A percentile compares a stretch with the other conserved stretches of the same genome.
Conservation (phyloP, 2,888 invertebrate species). For the Limulus polyphemus region DNA sequence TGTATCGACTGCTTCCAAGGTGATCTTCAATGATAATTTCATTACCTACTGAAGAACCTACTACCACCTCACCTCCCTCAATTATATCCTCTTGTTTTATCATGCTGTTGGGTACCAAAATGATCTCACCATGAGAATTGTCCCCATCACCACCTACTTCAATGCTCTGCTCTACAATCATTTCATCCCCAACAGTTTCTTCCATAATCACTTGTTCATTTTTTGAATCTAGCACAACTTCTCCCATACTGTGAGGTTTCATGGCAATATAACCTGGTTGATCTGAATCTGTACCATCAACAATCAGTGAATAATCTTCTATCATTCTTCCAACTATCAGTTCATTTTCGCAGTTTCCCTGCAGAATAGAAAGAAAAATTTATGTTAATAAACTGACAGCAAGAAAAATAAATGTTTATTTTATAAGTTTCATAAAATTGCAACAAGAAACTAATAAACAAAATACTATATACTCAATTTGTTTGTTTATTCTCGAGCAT, state of each 20-base stretch:
- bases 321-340: slow-evolving; percentile 10
- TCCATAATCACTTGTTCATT: slow-evolving; percentile 20
- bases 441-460: too few species aligned
- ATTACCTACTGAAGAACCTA: slow-evolving; percentile 22
- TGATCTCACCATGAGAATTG: slow-evolving; percentile 23
- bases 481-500: too few species aligned
- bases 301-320: slow-evolving; percentile 16
- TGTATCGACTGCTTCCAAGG: slow-evolving; percentile 14
- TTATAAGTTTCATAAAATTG: too few species aligned
- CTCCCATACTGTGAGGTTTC: slow-evolving; percentile 22
- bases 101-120: slow-evolving; percentile 25
- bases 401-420: too few species aligned
- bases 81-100: slow-evolving; percentile 27
- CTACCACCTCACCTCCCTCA: slow-evolving; percentile 25
- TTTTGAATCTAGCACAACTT: slow-evolving; percentile 15
- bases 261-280: slow-evolving; percentile 21
- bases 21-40: slow-evolving; percentile 26
- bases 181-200: slow-evolving; percentile 20
- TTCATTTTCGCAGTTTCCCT: neutral
- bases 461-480: too few species aligned
- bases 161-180: slow-evolving; percentile 24
- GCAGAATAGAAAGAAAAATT: too few species aligned
- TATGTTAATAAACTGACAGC: too few species aligned
- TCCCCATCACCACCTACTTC: slow-evolving; percentile 20
- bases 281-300: slow-evolving; percentile 11